A percentile compares a stretch with the other conserved stretches of the same genome.
phyloP scores from a whole-genome alignment of 2,113 vertebrate species.

The Aphelocoma coerulescens region DNA sequence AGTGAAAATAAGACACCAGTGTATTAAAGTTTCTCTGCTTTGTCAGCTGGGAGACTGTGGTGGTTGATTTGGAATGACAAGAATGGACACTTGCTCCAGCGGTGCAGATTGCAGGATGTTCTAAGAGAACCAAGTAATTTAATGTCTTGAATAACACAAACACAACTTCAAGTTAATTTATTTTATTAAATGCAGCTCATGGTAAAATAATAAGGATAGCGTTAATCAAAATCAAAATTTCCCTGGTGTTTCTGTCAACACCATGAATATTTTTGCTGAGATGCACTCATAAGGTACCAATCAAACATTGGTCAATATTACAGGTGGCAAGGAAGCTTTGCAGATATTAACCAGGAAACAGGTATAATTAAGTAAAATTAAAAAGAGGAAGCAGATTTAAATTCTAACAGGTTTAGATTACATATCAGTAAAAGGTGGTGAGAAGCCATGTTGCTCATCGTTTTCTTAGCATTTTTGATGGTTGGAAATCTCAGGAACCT shows the following conservation, averaged over 20 bases:
- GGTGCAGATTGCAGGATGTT: neutral
- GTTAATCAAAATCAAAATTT: neutral
- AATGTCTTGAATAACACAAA: neutral
- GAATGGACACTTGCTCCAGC: neutral
- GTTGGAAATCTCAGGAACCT: neutral
- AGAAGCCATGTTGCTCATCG: neutral
- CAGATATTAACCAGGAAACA: neutral
- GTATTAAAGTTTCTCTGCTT: neutral
- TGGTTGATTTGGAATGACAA: neutral
- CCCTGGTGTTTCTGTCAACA: neutral
- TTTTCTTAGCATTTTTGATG: neutral
- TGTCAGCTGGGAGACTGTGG: rapidly evolving
- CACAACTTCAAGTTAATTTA: neutral
- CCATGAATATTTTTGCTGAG: neutral
- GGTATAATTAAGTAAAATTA: neutral
- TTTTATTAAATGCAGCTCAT: neutral
- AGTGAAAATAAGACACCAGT: neutral
- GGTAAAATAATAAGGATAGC: neutral
- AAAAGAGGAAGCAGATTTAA: neutral
- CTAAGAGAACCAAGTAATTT: neutral
- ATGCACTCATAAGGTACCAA: neutral
- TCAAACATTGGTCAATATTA: neutral
- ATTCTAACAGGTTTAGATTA: neutral
- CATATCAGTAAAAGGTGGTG: neutral
- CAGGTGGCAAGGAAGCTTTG: neutral